phyloP scores from a whole-genome alignment of 1,140 invertebrate species.

The Drusus annulatus region DNA sequence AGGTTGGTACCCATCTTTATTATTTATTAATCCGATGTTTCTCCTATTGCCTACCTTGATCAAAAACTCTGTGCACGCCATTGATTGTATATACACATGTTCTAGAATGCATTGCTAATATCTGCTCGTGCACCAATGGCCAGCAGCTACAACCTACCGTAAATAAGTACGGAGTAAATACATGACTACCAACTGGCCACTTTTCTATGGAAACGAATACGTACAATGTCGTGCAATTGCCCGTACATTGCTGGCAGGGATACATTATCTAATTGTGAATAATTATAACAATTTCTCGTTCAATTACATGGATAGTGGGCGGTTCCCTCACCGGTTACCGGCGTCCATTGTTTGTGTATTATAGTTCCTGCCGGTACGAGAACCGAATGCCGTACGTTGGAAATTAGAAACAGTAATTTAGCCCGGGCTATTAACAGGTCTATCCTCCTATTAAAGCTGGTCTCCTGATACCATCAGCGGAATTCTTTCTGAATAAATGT shows the following conservation, averaged over 20 bases:
- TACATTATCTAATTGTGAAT: constrained; percentile 57
- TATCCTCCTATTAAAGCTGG: constrained; percentile 17
- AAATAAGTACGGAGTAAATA: no score
- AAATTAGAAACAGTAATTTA: constrained; percentile 25
- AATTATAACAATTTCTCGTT: constrained; percentile 57
- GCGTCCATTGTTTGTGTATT: constrained; percentile 38
- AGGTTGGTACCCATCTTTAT: no score
- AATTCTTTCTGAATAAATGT: constrained; percentile 14
- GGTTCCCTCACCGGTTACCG: constrained; percentile 11
- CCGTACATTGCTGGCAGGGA: constrained; percentile 5
- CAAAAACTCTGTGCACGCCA: no score
- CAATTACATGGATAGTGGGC: constrained; percentile 57
- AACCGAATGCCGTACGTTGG: background rate
- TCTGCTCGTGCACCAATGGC: no score
- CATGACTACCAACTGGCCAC: background rate
- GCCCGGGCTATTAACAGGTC: constrained; percentile 25
- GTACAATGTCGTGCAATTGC: constrained; percentile 31
- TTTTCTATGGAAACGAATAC: constrained; percentile 13
- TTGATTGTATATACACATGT: no score
- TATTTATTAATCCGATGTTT: no score
- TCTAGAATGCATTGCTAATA: no score
- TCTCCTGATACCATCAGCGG: constrained; percentile 16
- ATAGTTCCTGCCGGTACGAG: background rate
- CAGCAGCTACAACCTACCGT: no score
- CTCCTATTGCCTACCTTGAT: no score